phyloP scores from a whole-genome alignment of 2,797 vertebrate species.

The Brachyalestes nurse region DNA sequence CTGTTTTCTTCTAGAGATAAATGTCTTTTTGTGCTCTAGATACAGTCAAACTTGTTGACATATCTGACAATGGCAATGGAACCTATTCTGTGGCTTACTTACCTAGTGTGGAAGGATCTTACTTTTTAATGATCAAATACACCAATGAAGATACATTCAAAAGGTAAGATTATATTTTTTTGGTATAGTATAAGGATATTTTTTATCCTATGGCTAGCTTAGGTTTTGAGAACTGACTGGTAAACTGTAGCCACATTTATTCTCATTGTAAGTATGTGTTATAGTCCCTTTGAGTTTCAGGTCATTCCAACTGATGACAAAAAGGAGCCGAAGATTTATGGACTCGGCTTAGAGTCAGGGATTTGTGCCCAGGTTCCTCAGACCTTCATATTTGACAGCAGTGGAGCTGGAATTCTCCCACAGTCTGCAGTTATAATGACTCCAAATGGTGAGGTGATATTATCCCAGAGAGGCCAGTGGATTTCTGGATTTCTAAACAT shows the following conservation, averaged over 20 bases:
- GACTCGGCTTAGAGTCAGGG: neutral
- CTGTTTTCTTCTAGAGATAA: neutral
- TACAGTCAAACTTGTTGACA: constrained; percentile 18
- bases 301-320: neutral
- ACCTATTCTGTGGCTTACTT: constrained; percentile 14
- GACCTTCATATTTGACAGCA: neutral
- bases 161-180: constrained; percentile 10
- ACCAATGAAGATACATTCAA: constrained; percentile 15
- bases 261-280: constrained; percentile 44
- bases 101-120: constrained; percentile 12
- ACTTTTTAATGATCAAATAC: constrained; percentile 24
- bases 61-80: constrained; percentile 25
- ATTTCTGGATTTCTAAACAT: too few relatives aligned
- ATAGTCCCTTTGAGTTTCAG: neutral
- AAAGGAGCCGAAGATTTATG: neutral
- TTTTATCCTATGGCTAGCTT: neutral
- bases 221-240: neutral
- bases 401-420: neutral
- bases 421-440: neutral
- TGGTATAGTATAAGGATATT: neutral
- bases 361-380: constrained; percentile 4
- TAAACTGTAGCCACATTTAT: constrained; percentile 53
- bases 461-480: too few relatives aligned
- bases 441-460: neutral
- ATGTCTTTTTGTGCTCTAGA: constrained; percentile 25